phyloP scores from a whole-genome alignment of 2,888 invertebrate genomes.

The Augochlorella aurata region DNA sequence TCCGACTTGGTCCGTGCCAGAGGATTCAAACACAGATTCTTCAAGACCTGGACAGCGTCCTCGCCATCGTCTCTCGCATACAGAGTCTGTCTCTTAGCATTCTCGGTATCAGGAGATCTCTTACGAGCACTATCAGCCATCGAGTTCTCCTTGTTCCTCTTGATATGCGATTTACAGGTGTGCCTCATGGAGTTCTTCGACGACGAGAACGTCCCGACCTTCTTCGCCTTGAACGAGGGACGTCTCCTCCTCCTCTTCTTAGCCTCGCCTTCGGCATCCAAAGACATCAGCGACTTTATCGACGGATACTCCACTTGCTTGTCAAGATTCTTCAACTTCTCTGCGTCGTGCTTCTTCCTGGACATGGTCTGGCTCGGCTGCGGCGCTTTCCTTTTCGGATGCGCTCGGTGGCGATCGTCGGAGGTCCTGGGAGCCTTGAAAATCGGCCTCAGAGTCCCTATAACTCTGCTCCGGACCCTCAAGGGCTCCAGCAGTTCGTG shows the following conservation, averaged over 20 bases:
- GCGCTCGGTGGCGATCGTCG: slow-evolving; percentile 49
- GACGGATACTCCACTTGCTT: slow-evolving; percentile 35
- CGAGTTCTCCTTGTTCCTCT: slow-evolving; percentile 48
- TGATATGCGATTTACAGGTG: slow-evolving; percentile 23
- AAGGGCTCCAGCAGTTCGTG: slow-evolving; percentile 50
- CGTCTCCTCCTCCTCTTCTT: slow-evolving; percentile 52
- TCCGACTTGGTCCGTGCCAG: slow-evolving; percentile 75
- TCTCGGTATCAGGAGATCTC: slow-evolving; percentile 45
- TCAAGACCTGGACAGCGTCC: slow-evolving; percentile 76
- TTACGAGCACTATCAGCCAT: slow-evolving; percentile 41
- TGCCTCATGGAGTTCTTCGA: slow-evolving; percentile 53
- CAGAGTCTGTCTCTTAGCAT: slow-evolving; percentile 74
- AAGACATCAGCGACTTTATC: slow-evolving; percentile 39
- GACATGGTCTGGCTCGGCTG: slow-evolving; percentile 37
- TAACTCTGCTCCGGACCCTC: slow-evolving; percentile 33
- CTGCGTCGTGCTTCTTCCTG: slow-evolving; percentile 6
- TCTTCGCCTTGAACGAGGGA: slow-evolving; percentile 68
- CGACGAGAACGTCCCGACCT: slow-evolving; percentile 63
- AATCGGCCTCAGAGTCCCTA: slow-evolving; percentile 50
- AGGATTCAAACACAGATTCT: slow-evolving; percentile 78
- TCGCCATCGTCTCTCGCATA: slow-evolving; percentile 78
- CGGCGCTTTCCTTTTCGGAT: slow-evolving; percentile 57
- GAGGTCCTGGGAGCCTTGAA: slow-evolving; percentile 42
- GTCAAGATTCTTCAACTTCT: slow-evolving; percentile 18
- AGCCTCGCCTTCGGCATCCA: slow-evolving; percentile 25